These are phyloP conservation scores for Rhodeus uyekii DNA, from an alignment of 2,797 vertebrate genomes.

Conservation along the genomic window DNA sequence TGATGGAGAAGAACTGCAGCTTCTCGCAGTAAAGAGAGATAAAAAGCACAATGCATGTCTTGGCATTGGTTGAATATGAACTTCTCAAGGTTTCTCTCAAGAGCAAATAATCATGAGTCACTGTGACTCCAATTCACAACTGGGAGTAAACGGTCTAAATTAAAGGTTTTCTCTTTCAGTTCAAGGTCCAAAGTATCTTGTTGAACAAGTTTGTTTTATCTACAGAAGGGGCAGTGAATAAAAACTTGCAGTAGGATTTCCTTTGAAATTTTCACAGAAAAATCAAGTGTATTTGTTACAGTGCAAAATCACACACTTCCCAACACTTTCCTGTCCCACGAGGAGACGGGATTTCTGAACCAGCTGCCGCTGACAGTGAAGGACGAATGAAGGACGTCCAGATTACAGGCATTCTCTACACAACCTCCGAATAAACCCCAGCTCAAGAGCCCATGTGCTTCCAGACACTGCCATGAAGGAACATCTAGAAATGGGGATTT, in stretches of 20 bases:
- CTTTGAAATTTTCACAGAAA: background rate
- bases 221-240: background rate
- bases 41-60: too few relatives aligned
- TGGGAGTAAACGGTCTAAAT: background rate
- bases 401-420: too few relatives aligned
- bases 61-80: background rate
- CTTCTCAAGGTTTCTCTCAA: background rate
- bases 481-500: too few relatives aligned
- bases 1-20: too few relatives aligned
- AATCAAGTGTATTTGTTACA: fast-evolving
- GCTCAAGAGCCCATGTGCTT: background rate
- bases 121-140: background rate
- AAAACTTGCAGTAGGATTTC: background rate
- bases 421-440: too few relatives aligned
- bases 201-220: background rate
- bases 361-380: too few relatives aligned
- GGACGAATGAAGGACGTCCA: too few relatives aligned
- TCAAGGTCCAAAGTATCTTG: background rate
- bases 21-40: too few relatives aligned
- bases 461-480: background rate
- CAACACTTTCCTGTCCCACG: too few relatives aligned
- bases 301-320: background rate
- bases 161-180: background rate
- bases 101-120: background rate
- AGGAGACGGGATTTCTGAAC: too few relatives aligned